Evolutionary conservation across 2,113 vertebrate species (phyloP).

Genomic region (Aegithalos caudatus): DNA sequence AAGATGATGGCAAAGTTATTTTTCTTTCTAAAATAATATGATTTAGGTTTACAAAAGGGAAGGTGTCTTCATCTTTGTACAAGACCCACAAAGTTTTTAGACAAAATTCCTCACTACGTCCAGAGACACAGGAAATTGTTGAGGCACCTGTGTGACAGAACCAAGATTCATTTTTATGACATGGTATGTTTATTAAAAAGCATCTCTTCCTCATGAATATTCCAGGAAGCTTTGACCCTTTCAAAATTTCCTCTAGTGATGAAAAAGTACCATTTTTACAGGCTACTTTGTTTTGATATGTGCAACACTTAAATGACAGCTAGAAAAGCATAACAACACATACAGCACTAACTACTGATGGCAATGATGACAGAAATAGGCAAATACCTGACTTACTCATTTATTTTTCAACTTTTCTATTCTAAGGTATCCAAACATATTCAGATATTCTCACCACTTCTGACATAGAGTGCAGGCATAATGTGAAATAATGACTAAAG

Average conservation of each 20-base stretch:
- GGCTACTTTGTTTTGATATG: not conserved
- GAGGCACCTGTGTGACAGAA: not conserved
- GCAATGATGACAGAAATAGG: not conserved
- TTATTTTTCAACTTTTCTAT: not conserved
- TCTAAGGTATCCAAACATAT: not conserved
- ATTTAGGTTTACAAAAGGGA: not conserved
- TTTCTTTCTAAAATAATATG: not conserved
- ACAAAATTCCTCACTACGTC: not conserved
- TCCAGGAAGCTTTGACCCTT: not conserved
- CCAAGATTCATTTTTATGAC: not conserved
- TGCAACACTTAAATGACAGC: not conserved
- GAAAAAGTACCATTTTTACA: not conserved
- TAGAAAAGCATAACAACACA: not conserved
- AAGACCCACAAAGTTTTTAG: not conserved
- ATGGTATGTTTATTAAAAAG: not conserved
- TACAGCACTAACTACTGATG: not conserved
- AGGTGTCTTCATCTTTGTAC: not conserved
- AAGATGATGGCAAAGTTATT: not conserved
- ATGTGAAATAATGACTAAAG: not conserved
- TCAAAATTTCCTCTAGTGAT: not conserved
- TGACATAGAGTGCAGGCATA: not conserved
- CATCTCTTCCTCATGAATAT: not conserved
- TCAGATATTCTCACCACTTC: not conserved
- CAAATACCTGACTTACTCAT: not conserved
- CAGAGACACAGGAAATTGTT: not conserved